Percentiles rank a stretch among this genome's conserved stretches.
Evolutionary conservation across 2,113 vertebrate species (phyloP).

Genomic region (Xyrauchen texanus): DNA sequence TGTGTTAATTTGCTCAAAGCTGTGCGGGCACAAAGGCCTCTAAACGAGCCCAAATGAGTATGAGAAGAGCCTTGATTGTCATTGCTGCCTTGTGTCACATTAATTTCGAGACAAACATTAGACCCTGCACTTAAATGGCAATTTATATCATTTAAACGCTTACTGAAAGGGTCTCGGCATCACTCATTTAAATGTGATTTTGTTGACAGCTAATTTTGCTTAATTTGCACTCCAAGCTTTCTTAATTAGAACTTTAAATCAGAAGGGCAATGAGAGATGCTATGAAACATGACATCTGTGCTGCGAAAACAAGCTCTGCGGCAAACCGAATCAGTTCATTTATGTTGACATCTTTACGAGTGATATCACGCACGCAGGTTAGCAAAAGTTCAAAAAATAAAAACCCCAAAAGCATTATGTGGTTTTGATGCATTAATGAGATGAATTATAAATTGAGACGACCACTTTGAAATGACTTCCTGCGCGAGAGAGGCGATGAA

Average conservation of each 20-base stretch:
- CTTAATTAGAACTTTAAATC: conserved; percentile 99
- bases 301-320: conserved; percentile 60
- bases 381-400: neutral
- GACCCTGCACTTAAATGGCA: conserved; percentile 98
- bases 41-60: conserved; percentile 99
- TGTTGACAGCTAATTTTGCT: conserved; percentile 98
- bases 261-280: conserved; percentile 70
- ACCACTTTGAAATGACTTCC: no score
- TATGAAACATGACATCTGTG: conserved; percentile 72
- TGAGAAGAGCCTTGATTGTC: conserved; percentile 96
- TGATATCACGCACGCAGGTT: neutral
- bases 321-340: conserved; percentile 63
- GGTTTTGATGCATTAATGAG: neutral
- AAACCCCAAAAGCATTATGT: neutral
- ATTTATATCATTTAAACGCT: conserved; percentile 99
- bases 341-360: conserved; percentile 66
- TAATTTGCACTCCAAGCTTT: conserved; percentile 89
- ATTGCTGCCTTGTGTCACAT: conserved; percentile 96
- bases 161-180: conserved; percentile 88
- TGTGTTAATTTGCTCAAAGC: conserved; percentile 97
- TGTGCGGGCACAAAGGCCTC: conserved; percentile 89
- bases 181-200: conserved; percentile 98
- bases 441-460: no score
- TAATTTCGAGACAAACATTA: conserved; percentile 99
- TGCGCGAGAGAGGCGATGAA: no score